Base-by-base conservation (phyloP, 2,888 invertebrate genomes). In the Orgyia antiqua region DNA sequence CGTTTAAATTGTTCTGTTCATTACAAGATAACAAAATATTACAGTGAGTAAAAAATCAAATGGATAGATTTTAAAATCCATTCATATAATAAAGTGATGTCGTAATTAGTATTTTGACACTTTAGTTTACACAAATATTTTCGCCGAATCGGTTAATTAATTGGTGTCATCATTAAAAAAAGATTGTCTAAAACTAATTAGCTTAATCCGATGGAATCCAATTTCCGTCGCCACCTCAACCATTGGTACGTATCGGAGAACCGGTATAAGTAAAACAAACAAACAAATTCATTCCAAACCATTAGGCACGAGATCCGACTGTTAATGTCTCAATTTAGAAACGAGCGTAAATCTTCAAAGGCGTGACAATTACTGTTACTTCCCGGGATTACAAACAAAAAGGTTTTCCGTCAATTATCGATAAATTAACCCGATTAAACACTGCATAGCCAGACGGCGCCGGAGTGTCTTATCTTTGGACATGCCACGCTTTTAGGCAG, bases 301-400 rank as follows among this genome's bases (percentile, higher is more conserved):
- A 86, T 86, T 86, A 84, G 82, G 83, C 83, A 84, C 80, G 72
- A 84, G 79, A 82, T 80, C 72, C 68, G 77, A 79, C 77, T 84
- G 82, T 83, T 84, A 82, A 86, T 84, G 86, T 83, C 86, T 86
- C 82, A 83, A 84, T 86, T 84, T 84, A 79, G 83, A 79, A 80
- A 79, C 82, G 83, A 71, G 78, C 84, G 84, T 86, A 84, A 86
- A 86, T 86, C 84, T 83, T 86, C 78, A 82, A 80, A 86, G 84
- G 84, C 86, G 84, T 86, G 86, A 86, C 86, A 86, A 86, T 86
- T 82, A 82, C 84, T 84, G 84, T 84, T 86, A 82, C 80, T 84
- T 83, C 68, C 84, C 80, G 75, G 76, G 78, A 79, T 74, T 78
- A 82, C 84, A 83, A 86, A 86, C 83, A 83, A 83, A 84, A 84